A percentile compares a stretch with the other conserved stretches of the same genome.
These are phyloP conservation scores for Agrochola macilenta DNA, from an alignment of 2,888 invertebrate species.

Conservation along the genomic window DNA sequence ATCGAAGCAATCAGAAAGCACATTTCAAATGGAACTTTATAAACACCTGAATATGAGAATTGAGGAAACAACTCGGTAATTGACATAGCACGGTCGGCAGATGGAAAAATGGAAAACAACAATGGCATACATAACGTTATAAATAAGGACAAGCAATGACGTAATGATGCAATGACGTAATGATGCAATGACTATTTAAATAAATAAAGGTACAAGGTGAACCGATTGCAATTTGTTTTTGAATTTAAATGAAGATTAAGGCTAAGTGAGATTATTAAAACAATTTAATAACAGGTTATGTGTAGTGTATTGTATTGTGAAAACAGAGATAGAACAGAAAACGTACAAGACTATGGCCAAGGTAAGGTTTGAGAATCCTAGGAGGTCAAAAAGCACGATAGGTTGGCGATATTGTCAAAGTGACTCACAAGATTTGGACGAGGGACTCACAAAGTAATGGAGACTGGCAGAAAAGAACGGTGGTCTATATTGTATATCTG, in stretches of 20 bases:
- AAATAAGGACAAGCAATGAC: conserved; percentile 60
- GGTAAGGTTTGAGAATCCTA: background rate
- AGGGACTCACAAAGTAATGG: no score
- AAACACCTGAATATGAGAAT: conserved; percentile 15
- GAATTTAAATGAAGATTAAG: conserved; percentile 41
- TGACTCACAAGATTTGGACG: background rate
- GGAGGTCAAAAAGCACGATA: background rate
- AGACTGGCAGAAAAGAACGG: background rate
- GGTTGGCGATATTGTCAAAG: background rate
- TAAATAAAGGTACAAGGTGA: conserved; percentile 62
- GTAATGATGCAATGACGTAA: conserved; percentile 48
- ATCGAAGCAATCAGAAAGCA: background rate
- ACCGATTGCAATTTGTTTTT: conserved; percentile 41
- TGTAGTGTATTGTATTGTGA: no score
- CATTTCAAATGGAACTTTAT: background rate
- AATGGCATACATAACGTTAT: conserved; percentile 35
- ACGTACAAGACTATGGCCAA: background rate
- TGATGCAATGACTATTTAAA: conserved; percentile 50
- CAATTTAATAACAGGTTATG: background rate
- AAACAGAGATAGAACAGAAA: background rate
- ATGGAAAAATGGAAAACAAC: conserved; percentile 47
- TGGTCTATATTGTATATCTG: background rate
- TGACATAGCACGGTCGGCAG: conserved; percentile 49
- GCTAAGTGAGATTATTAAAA: conserved; percentile 3
- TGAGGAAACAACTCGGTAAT: conserved; percentile 50